phyloP scores from a whole-genome alignment of 2,888 invertebrate genomes.

The Stenchaetothrips biformis region DNA sequence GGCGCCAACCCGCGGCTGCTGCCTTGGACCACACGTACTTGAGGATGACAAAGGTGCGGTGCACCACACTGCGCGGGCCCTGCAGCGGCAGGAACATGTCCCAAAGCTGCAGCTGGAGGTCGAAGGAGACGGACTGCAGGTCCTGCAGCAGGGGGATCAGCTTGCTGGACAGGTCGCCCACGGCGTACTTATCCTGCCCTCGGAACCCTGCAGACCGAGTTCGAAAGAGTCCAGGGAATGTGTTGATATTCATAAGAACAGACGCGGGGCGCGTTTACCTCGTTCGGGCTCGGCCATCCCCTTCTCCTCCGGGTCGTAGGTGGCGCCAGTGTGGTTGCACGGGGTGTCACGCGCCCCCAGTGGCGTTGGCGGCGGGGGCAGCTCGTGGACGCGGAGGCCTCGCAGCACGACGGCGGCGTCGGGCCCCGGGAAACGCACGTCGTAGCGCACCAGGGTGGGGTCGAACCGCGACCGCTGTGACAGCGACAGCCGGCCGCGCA shows the following conservation, averaged over 20 bases:
- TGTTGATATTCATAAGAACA: not conserved
- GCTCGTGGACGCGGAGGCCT: constrained; percentile 64
- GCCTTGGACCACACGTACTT: constrained; percentile 49
- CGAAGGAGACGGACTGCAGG: constrained; percentile 77
- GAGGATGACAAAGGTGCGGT: constrained; percentile 73
- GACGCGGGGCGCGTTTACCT: constrained; percentile 33
- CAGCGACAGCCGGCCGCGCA: constrained; percentile 72
- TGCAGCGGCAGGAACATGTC: constrained; percentile 81
- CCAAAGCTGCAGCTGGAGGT: constrained; percentile 69
- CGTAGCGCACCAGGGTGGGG: constrained; percentile 69
- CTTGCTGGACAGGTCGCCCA: constrained; percentile 87
- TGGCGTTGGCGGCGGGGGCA: constrained; percentile 60
- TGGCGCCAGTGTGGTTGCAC: constrained; percentile 66
- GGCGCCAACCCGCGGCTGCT: not conserved
- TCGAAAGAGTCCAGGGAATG: not conserved
- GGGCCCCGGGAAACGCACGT: constrained; percentile 56
- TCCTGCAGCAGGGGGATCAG: constrained; percentile 68
- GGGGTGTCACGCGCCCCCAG: constrained; percentile 48
- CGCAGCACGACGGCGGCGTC: constrained; percentile 62
- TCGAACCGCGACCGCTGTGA: constrained; percentile 77
- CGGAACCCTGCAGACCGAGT: constrained; percentile 56
- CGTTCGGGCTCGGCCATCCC: constrained; percentile 37
- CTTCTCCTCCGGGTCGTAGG: constrained; percentile 67
- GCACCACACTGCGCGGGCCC: constrained; percentile 71
- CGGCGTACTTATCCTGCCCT: constrained; percentile 83